Percentiles rank a stretch among this genome's conserved stretches.
These are phyloP conservation scores for Leptura quadrifasciata DNA, from an alignment of 2,888 invertebrate species.

Conservation along the genomic window DNA sequence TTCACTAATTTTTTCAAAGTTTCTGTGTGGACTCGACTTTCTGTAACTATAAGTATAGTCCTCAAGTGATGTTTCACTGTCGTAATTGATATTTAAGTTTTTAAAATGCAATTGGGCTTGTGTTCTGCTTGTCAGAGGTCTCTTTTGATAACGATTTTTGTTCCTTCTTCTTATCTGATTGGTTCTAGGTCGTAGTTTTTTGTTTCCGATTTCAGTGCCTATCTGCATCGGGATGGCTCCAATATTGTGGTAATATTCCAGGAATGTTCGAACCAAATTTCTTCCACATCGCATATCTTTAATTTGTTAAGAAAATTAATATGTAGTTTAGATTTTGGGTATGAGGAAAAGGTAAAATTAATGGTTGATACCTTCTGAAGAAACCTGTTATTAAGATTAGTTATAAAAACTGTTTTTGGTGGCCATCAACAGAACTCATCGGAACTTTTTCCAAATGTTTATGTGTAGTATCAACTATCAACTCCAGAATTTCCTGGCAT, in stretches of 20 bases:
- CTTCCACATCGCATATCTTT: conserved; percentile 86
- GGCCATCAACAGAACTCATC: too few species aligned
- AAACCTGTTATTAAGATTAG: too few species aligned
- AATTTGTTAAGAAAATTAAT: conserved; percentile 63
- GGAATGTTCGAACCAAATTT: conserved; percentile 84
- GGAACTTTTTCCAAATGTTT: too few species aligned
- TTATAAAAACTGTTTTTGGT: too few species aligned
- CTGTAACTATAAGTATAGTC: conserved; percentile 68
- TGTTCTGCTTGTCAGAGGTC: conserved; percentile 74
- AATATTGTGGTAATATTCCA: conserved; percentile 87
- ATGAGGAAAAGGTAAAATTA: too few species aligned
- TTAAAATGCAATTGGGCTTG: conserved; percentile 76
- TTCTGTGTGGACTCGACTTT: conserved; percentile 63
- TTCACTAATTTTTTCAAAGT: conserved; percentile 60
- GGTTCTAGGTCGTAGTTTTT: conserved; percentile 58
- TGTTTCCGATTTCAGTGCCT: conserved; percentile 71
- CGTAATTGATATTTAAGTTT: conserved; percentile 76
- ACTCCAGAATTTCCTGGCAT: too few species aligned
- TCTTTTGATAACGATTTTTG: conserved; percentile 70
- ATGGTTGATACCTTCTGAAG: too few species aligned
- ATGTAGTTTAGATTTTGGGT: background rate
- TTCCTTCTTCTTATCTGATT: conserved; percentile 64
- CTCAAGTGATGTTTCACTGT: conserved; percentile 76
- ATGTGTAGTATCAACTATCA: too few species aligned
- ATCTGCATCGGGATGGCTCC: conserved; percentile 79